Conservation (phyloP, 2,888 invertebrate genomes). For the Volucella inanis region DNA sequence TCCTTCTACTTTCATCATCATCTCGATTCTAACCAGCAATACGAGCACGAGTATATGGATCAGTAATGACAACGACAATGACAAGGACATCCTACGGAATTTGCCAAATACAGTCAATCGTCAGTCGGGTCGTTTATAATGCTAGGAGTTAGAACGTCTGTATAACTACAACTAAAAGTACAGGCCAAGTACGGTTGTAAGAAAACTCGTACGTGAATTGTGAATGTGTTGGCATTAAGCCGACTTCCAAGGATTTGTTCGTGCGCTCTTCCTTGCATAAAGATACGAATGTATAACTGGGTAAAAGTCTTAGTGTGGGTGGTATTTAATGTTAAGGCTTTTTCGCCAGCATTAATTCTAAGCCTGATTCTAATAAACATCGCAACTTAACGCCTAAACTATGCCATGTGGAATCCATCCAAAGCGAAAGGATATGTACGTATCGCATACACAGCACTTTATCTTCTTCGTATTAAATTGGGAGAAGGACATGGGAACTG, state of each 20-base stretch:
- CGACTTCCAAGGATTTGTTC: conserved; percentile 38
- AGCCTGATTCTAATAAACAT: conserved; percentile 71
- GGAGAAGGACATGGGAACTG: conserved; percentile 37
- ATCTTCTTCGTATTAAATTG: conserved; percentile 62
- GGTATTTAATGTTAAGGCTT: conserved; percentile 53
- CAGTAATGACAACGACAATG: conserved; percentile 21
- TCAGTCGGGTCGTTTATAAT: conserved; percentile 25
- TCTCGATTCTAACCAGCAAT: not conserved
- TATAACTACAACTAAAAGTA: not conserved
- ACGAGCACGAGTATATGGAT: too few species aligned
- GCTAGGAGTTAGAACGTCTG: not conserved
- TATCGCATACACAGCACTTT: conserved; percentile 51
- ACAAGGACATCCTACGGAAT: conserved; percentile 31
- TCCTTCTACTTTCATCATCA: conserved; percentile 57
- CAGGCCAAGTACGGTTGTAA: too few species aligned
- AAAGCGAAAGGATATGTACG: conserved; percentile 44
- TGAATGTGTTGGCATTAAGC: conserved; percentile 20
- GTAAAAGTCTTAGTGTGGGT: conserved; percentile 8
- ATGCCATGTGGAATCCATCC: conserved; percentile 49
- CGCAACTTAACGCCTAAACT: conserved; percentile 68
- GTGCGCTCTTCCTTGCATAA: conserved; percentile 3
- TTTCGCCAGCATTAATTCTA: conserved; percentile 68
- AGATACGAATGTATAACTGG: not conserved
- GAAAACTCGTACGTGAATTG: not conserved
- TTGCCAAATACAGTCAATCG: conserved; percentile 42